A percentile compares a stretch with the other conserved stretches of the same genome.
phyloP scores from a whole-genome alignment of 1,140 invertebrate species.

The Zophobas morio region DNA sequence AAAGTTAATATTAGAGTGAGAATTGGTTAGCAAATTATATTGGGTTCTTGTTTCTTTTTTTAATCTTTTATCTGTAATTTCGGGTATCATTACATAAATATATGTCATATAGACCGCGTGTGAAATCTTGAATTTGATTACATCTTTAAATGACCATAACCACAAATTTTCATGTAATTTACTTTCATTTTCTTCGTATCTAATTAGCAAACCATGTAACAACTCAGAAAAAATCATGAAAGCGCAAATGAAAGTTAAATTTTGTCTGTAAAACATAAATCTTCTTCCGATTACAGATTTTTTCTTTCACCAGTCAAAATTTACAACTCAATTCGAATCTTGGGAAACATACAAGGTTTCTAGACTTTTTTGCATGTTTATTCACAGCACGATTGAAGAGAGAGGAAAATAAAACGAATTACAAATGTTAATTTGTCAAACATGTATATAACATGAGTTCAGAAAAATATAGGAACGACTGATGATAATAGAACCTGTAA shows the following conservation, averaged over 20 bases:
- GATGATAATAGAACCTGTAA: too few species aligned
- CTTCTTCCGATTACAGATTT: conserved; percentile 27
- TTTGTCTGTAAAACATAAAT: conserved; percentile 32
- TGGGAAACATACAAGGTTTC: not conserved
- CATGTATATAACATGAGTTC: too few species aligned
- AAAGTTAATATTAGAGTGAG: too few species aligned
- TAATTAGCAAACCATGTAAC: conserved; percentile 37
- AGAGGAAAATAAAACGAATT: too few species aligned
- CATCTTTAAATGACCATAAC: conserved; percentile 24
- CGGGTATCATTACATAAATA: conserved; percentile 9
- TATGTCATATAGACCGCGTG: not conserved
- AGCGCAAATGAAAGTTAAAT: conserved; percentile 41
- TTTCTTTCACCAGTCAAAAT: conserved; percentile 12
- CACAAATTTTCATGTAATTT: conserved; percentile 38
- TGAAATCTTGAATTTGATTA: not conserved
- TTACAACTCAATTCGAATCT: not conserved
- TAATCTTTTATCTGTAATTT: conserved; percentile 1
- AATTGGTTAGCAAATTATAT: too few species aligned
- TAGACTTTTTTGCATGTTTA: too few species aligned
- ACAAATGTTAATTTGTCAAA: too few species aligned
- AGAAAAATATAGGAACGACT: too few species aligned
- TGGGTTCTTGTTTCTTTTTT: not conserved
- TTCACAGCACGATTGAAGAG: too few species aligned
- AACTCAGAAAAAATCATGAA: conserved; percentile 27
- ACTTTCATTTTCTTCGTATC: conserved; percentile 31